phyloP scores from a whole-genome alignment of 2,797 vertebrate genomes.

The Pteropus rufus region DNA sequence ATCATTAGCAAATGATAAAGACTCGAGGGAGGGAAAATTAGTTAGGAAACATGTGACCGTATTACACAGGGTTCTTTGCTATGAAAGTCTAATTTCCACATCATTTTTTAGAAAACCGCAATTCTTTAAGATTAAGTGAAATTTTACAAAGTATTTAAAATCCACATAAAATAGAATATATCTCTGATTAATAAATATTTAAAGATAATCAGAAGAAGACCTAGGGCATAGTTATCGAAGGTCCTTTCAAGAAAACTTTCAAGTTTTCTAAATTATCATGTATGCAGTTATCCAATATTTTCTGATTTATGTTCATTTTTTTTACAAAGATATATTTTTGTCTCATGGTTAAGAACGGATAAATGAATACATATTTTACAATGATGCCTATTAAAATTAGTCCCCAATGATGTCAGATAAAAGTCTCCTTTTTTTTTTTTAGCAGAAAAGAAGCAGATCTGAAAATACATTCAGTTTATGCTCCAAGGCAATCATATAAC shows the following conservation, averaged over 20 bases:
- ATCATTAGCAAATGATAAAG: not conserved
- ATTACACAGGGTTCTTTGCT: not conserved
- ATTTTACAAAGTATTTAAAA: not conserved
- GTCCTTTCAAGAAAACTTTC: not conserved
- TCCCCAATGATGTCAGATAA: not conserved
- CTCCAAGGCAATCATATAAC: not conserved
- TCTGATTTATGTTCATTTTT: slow-evolving; percentile 11
- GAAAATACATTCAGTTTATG: not conserved
- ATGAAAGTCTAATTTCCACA: not conserved
- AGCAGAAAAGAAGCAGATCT: not conserved
- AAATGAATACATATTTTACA: slow-evolving; percentile 11
- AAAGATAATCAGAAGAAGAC: slow-evolving; percentile 21
- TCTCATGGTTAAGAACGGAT: slow-evolving; percentile 1
- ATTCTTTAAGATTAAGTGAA: not conserved
- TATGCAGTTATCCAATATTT: not conserved
- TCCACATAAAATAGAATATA: slow-evolving; percentile 1
- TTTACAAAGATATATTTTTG: slow-evolving; percentile 2
- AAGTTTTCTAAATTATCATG: not conserved
- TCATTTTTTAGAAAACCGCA: not conserved
- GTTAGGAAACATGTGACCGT: not conserved
- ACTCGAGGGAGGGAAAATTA: not conserved
- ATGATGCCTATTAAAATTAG: not conserved
- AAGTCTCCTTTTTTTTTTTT: not conserved
- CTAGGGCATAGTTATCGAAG: not conserved
- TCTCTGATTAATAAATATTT: not conserved